Evolutionary conservation across 2,113 vertebrate genomes (phyloP), one percentile per base, ranked within the genome.

Genomic region (Gymnogyps californianus): DNA sequence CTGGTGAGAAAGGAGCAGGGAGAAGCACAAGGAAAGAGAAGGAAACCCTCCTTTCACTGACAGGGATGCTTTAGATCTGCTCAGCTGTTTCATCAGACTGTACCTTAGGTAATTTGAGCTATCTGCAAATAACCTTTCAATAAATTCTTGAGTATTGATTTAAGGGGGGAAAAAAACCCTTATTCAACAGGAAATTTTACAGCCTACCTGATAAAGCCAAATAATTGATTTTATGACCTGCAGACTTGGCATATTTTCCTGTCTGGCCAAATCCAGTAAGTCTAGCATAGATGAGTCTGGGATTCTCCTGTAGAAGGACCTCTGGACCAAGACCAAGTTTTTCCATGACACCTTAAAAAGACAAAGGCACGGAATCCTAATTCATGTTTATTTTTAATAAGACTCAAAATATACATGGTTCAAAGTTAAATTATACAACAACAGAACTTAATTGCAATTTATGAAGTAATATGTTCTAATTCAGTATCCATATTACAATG

Each of bases 161-260:
- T 47, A 86, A 70, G 12, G 2, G 21, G 11, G 7, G 13, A n/a
- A n/a, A n/a, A 16, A 62, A 7, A 24, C 6, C 3, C 7, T 55
- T 87, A 52, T 51, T 76, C 40, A 44, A 87, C 8, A 65, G 26
- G 26, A 90, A 61, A 71, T 69, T 90, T 81, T 76, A 70, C n/a
- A 70, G 70, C 91, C 29, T 98, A 99, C 99, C 99, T 97, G 99
- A 99, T 93, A 99, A 96, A 96, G 99, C 98, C 78, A 99, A 86
- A 93, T 98, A 99, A 98, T 99, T 99, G 97, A 99, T 99, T 94
- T 99, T 99, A 79, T 99, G 99, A 58, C 99, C 99, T 1, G 99
- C 99, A 46, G 96, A 93, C 4, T n/a, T 83, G 54, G 98, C 98
- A 2, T 98, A 98, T 55, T 87, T 96, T 89, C 99, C 99, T 14